These are phyloP conservation scores for Anneissia japonica DNA, from an alignment of 35 echinoderm and acorn worm species.

Conservation along the genomic window DNA sequence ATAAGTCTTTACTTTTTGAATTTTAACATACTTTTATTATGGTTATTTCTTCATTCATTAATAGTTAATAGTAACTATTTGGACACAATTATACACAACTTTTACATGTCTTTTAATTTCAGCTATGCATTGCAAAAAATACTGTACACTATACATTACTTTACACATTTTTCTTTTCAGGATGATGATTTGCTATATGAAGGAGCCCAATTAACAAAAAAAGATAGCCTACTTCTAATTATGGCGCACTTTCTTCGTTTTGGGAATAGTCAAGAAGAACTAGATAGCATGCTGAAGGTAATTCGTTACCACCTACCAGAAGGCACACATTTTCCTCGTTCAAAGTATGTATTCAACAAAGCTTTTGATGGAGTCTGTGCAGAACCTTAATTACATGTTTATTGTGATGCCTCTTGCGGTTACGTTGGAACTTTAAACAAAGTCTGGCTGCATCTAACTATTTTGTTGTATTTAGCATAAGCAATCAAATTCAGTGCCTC, in stretches of 20 bases:
- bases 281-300: conserved; percentile 7
- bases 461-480: conserved; percentile 9
- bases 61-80: no score
- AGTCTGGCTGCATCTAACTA: neutral
- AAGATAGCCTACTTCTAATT: conserved; percentile 2
- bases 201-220: conserved; percentile 5
- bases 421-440: conserved; percentile 7
- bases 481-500: conserved; percentile 6
- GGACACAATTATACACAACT: no score
- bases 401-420: conserved; percentile 4
- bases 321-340: neutral
- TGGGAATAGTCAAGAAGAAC: conserved; percentile 6
- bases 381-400: neutral
- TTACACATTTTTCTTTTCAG: neutral
- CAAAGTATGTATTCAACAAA: conserved; percentile 12
- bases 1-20: no score
- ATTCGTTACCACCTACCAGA: conserved; percentile 1
- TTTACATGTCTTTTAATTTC: no score
- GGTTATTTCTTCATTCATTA: no score
- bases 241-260: conserved; percentile 20
- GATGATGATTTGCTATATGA: neutral
- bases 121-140: no score
- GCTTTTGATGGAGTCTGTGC: neutral
- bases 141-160: no score
- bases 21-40: no score